A percentile compares a stretch with the other conserved stretches of the same genome.
Evolutionary conservation across 2,113 vertebrate genomes (phyloP).

Genomic region (Xiphias gladius): DNA sequence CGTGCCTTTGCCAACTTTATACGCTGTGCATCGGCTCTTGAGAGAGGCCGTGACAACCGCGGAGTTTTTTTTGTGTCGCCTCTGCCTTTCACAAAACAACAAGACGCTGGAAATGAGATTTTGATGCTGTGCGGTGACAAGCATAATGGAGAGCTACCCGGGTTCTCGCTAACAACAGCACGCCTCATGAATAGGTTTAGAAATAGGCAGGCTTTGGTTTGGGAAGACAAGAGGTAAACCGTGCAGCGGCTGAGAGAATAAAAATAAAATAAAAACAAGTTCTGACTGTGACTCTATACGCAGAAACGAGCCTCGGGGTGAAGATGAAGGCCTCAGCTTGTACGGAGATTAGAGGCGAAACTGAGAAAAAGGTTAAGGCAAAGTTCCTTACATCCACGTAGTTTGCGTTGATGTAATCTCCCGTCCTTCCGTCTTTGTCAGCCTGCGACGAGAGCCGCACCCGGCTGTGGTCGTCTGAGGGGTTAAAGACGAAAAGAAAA

Average conservation of each 20-base stretch:
- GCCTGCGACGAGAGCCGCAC: constrained; percentile 89
- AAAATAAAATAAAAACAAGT: constrained; percentile 7
- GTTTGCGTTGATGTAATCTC: constrained; percentile 98
- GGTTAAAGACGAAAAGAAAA: constrained; percentile 46
- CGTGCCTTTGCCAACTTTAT: constrained; percentile 43
- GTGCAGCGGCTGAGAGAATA: constrained; percentile 11
- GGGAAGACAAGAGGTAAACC: constrained; percentile 3
- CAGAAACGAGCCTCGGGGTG: not conserved
- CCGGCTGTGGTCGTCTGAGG: constrained; percentile 95
- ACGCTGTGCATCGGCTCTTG: constrained; percentile 24
- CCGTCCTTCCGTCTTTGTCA: constrained; percentile 89
- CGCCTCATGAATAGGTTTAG: constrained; percentile 29
- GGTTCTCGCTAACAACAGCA: constrained; percentile 26
- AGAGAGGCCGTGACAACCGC: constrained; percentile 45
- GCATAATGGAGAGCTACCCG: constrained; percentile 40
- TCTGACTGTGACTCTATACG: not conserved
- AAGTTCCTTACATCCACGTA: constrained; percentile 92
- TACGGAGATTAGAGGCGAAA: not conserved
- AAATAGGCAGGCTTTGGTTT: constrained; percentile 18
- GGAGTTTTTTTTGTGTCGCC: constrained; percentile 8
- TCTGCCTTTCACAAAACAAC: constrained; percentile 55
- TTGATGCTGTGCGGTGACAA: not conserved
- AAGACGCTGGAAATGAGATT: constrained; percentile 44
- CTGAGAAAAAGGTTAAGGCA: not conserved
- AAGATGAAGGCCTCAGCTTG: constrained; percentile 8